Percentiles rank a stretch among this genome's conserved stretches.
phyloP scores from a whole-genome alignment of 1,140 invertebrate species.

The Brachionus plicatilis region DNA sequence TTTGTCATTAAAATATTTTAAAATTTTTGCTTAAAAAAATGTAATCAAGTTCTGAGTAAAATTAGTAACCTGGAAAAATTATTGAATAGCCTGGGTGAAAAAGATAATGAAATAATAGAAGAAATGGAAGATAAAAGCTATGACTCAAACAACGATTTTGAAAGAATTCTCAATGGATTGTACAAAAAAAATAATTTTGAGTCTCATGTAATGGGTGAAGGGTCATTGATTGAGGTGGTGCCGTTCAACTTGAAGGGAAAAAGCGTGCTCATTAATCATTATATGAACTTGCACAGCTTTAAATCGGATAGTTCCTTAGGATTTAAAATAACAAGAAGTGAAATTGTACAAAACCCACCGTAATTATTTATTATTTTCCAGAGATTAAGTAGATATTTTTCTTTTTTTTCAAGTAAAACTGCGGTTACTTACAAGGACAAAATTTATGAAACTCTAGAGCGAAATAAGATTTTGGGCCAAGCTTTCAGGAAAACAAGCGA shows the following conservation, averaged over 20 bases:
- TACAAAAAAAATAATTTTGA: conserved; percentile 1
- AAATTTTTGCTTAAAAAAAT: neutral
- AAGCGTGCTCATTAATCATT: conserved; percentile 17
- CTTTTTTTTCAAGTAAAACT: neutral
- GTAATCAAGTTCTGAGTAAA: neutral
- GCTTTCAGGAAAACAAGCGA: neutral
- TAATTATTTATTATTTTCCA: neutral
- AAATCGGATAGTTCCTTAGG: neutral
- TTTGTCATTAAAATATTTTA: neutral
- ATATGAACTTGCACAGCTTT: conserved; percentile 18
- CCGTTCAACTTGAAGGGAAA: conserved; percentile 27
- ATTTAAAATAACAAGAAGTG: conserved; percentile 38
- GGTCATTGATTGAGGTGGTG: neutral
- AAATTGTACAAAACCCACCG: conserved; percentile 26
- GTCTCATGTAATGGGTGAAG: conserved; percentile 27
- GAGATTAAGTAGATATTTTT: neutral
- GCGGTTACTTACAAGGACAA: neutral
- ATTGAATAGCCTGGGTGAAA: neutral
- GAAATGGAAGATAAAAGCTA: neutral
- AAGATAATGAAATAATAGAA: neutral
- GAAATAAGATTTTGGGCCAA: neutral
- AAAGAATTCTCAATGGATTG: neutral
- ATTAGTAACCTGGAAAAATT: conserved; percentile 18
- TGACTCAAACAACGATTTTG: neutral
- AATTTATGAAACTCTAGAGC: neutral